Evolutionary conservation across 2,888 invertebrate species (phyloP).

Genomic region (Spatulosminthurus flaviceps): DNA sequence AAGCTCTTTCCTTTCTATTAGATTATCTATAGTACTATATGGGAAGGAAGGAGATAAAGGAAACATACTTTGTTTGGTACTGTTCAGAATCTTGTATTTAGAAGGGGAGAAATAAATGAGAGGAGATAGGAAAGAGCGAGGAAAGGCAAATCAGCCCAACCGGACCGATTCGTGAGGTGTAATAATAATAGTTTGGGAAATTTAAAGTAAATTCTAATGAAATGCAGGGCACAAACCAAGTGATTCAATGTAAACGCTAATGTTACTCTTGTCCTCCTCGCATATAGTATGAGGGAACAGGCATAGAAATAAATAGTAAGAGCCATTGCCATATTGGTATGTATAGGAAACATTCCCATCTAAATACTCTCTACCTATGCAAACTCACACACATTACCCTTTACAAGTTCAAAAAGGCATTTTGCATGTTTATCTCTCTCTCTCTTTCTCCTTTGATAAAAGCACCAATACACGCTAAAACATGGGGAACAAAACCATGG

Average conservation of each 20-base stretch:
- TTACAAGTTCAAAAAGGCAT: constrained; percentile 9
- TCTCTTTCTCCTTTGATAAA: neutral
- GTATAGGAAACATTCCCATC: neutral
- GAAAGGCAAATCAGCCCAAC: constrained; percentile 49
- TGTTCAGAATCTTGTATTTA: neutral
- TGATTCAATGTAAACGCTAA: constrained; percentile 30
- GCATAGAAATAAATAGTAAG: too few relatives aligned
- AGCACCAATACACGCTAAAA: neutral
- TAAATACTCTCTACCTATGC: neutral
- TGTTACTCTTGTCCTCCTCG: constrained; percentile 18
- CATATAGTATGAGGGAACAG: neutral
- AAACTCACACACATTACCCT: neutral
- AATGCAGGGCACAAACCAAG: constrained; percentile 34
- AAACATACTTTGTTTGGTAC: neutral
- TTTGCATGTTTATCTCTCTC: neutral
- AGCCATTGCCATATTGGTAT: too few relatives aligned
- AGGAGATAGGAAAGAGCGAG: constrained; percentile 22
- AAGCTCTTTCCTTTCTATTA: too few relatives aligned
- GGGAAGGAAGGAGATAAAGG: too few relatives aligned
- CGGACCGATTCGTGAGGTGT: constrained; percentile 55
- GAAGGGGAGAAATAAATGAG: constrained; percentile 1
- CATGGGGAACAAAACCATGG: too few relatives aligned
- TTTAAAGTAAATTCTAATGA: constrained; percentile 39
- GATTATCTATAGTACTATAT: too few relatives aligned
- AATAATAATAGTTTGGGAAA: constrained; percentile 52